A percentile compares a stretch with the other conserved stretches of the same genome.
Conservation (phyloP, 2,888 invertebrate genomes). For the Leptogaster cylindrica region DNA sequence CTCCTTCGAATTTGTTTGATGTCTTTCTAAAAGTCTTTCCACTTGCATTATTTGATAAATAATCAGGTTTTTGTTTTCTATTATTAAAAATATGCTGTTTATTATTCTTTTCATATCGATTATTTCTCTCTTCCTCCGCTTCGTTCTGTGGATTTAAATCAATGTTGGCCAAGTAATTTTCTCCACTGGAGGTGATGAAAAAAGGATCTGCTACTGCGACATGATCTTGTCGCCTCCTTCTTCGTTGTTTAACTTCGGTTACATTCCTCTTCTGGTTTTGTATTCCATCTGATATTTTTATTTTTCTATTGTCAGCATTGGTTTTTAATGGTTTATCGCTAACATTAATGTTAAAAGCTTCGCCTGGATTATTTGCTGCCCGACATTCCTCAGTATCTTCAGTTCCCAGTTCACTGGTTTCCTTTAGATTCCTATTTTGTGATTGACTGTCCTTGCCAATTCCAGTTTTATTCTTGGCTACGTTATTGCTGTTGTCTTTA, state of each 20-base stretch:
- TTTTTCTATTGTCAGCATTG: not conserved
- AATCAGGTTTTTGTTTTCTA: too few relatives aligned
- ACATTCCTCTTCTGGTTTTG: not conserved
- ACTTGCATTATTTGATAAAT: too few relatives aligned
- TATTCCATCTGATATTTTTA: not conserved
- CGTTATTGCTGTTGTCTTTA: slow-evolving; percentile 48
- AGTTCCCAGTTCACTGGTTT: not conserved
- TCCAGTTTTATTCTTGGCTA: slow-evolving; percentile 52
- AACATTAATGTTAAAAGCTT: too few relatives aligned
- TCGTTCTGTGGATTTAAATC: slow-evolving; percentile 49
- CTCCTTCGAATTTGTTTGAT: too few relatives aligned
- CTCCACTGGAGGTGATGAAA: slow-evolving; percentile 58
- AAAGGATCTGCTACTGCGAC: slow-evolving; percentile 55
- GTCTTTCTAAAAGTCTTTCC: too few relatives aligned
- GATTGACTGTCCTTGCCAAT: slow-evolving; percentile 30
- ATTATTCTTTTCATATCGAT: slow-evolving; percentile 44
- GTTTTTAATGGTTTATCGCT: too few relatives aligned
- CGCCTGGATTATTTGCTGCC: not conserved
- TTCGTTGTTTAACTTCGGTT: not conserved
- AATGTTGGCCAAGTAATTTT: slow-evolving; percentile 57
- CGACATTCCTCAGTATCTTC: not conserved
- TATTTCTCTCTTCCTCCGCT: slow-evolving; percentile 43
- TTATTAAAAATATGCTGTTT: too few relatives aligned
- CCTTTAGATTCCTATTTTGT: not conserved
- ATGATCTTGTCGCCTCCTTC: too few relatives aligned